Evolutionary conservation across 2,888 invertebrate genomes (phyloP), one percentile per base, ranked within the genome.

Genomic region (Colletes collaris): DNA sequence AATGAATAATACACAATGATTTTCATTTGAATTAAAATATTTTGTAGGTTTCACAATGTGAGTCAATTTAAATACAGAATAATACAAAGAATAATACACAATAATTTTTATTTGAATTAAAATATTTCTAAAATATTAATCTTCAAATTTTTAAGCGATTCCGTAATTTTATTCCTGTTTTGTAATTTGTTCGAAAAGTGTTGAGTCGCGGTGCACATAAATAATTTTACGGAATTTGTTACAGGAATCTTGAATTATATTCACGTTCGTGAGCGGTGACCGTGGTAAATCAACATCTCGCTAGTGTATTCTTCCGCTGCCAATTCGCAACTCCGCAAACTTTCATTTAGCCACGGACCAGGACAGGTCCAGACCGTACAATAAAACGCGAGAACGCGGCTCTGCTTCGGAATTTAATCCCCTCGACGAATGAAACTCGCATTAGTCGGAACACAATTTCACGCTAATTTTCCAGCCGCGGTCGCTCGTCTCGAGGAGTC

Each of bases 381-480:
- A 78, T 67, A 79, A 76, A 76, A 60, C 53, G 50, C 63, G 52
- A 49, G 46, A 71, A 71, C 53, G 64, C 50, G 59, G 37, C 59
- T 52, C 49, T 64, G 67, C 68, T 63, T 70, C 19, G 80, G 71
- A 75, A 75, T 75, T 81, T 80, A 80, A 79, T 81, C 75, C 81
- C 27, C 67, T 71, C 19, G 60, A 64, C 71, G 64, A 80, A 81
- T 81, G 80, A 81, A 75, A 80, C 65, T 76, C 75, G 68, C 52
- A 75, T 80, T 71, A 75, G 75, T 8, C 27, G 63, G 63, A 75
- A 75, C 81, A 80, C 81, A 80, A 81, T 81, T 81, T 81, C 80
- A 81, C 81, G 80, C 75, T 81, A 81, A 81, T 80, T 81, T 79
- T 68, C 67, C 70, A 65, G 58, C 67, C 62, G 65, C 53, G 8